phyloP scores from a whole-genome alignment of 2,113 vertebrate genomes.

The Mus musculus region GRCm39 chr3:95722001-95722500 shows the following conservation, averaged over 20 bases:
- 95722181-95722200: neutral
- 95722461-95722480: neutral
- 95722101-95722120: slow-evolving; percentile 6
- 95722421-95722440: no score
- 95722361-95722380: no score
- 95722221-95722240: neutral
- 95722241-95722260: neutral
- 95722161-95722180: neutral
- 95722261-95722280: no score
- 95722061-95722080: neutral
- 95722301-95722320: neutral
- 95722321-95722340: no score
- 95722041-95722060: neutral
- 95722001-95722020: neutral
- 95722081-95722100: slow-evolving; percentile 33
- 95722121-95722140: neutral
- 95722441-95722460: no score
- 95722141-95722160: neutral
- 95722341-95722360: no score
- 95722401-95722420: no score
- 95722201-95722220: neutral
- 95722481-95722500: neutral
- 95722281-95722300: neutral
- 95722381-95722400: no score
- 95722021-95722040: slow-evolving; percentile 26